These are phyloP conservation scores for Hyalella azteca DNA, from an alignment of 2,888 invertebrate genomes.

Conservation along the genomic window DNA sequence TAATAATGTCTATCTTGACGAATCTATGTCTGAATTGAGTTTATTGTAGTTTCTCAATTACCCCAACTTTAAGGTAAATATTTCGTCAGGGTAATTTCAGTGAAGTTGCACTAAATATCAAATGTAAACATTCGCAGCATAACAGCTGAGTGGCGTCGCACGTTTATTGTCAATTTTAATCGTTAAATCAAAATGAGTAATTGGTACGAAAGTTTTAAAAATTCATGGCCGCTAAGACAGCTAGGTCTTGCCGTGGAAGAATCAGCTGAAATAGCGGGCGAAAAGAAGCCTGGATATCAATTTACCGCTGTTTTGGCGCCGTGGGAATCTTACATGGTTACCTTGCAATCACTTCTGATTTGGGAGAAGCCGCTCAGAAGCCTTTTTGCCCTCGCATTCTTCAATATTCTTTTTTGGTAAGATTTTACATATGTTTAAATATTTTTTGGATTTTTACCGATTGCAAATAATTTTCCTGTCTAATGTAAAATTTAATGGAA, in stretches of 20 bases:
- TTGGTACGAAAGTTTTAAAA: neutral
- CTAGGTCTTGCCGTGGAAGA: neutral
- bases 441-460: too few species aligned
- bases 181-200: neutral
- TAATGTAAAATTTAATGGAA: too few species aligned
- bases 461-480: too few species aligned
- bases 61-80: neutral
- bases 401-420: slow-evolving; percentile 55
- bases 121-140: neutral
- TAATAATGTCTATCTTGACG: too few species aligned
- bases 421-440: too few species aligned
- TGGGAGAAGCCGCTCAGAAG: slow-evolving; percentile 55
- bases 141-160: neutral
- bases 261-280: slow-evolving; percentile 25
- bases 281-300: slow-evolving; percentile 45
- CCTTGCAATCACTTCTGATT: slow-evolving; percentile 53
- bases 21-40: too few species aligned
- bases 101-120: neutral
- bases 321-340: slow-evolving; percentile 55
- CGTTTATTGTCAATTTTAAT: neutral
- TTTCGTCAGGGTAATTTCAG: neutral
- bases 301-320: slow-evolving; percentile 45
- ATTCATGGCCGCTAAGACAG: neutral
- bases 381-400: slow-evolving; percentile 44
- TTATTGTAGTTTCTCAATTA: too few species aligned